Base-by-base conservation (phyloP, 1,140 invertebrate genomes). In the Luehdorfia chinensis region DNA sequence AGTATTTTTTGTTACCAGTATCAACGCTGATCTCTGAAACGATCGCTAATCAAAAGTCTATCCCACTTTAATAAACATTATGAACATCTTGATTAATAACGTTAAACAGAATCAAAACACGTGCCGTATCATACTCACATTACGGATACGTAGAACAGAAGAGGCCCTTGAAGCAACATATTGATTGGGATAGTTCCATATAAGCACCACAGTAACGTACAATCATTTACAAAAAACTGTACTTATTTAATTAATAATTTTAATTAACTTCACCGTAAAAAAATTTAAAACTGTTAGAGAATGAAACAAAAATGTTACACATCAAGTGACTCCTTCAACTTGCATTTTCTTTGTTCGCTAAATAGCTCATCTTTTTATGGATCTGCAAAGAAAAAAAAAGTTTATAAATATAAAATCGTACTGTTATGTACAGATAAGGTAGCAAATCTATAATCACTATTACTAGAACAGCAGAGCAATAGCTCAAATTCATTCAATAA, bases 331-430 rank as follows among this genome's bases (percentile, higher is more conserved):
- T 37, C 63, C 74, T 28, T 48, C 55, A 53, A 59, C 46, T 37
- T 52, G 50, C 71, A 70, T 74, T 51, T 69, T 37, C 32, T 5
- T 34, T 30, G 25, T 21, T 34, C 33, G 9, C 6, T 33, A 31
- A 19, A 47, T 47, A 51, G 21, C 28, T 36, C 48, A 55, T 58
- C 21, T 43, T 33, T 16, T 39, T 9, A 18, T 47, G 37, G 53
- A 72, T 64, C 75, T 79, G 75, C 4, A 52, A 72, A 60, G 16
- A 59, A 48, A 58, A 39, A 51, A 60, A 53, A 47, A 3, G 13
- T 23, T 50, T 45, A 27, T 27, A n/a, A n/a, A n/a, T n/a, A n/a
- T n/a, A n/a, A n/a, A n/a, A n/a, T n/a, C n/a, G n/a, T n/a, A n/a
- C n/a, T n/a, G n/a, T n/a, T n/a, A n/a, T n/a, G n/a, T n/a, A n/a